Base-by-base conservation (phyloP, 37 sponge, comb jelly and placozoan species). In the Aphrocallistes beatrix region DNA sequence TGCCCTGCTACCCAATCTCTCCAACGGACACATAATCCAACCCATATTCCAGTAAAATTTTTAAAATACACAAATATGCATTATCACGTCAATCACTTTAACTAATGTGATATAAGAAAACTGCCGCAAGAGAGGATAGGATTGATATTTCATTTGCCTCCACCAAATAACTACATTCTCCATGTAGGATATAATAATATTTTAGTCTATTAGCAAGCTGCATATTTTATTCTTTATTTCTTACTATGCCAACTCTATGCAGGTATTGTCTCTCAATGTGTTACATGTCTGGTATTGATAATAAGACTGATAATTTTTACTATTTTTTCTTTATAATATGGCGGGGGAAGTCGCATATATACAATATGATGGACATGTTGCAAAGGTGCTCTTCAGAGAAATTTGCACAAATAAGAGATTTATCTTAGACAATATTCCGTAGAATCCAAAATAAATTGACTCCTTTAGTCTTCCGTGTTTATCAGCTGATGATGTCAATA, bases 181-280 rank as follows among this genome's bases (percentile, higher is more conserved):
- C n/a, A n/a, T n/a, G n/a, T n/a, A n/a, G n/a, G n/a, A n/a, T n/a
- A n/a, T n/a, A n/a, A n/a, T n/a, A n/a, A 3, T 60, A 60, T 60
- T 19, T 60, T 60, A 60, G 8, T 32, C 21, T 60, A 21, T 60
- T 13, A 19, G 75, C 75, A 60, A 25, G 75, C 75, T 60, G 75
- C 75, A 60, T 60, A 60, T 60, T 60, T 60, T 60, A 60, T 25
- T n/a, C 49, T 60, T 13, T 13, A 60, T 60, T 60, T 60, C 75
- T 60, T 60, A 60, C 75, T 19, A 47, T 47, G 49, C 49, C n/a
- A 60, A 60, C 75, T 19, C 21, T 60, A 60, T 60, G 75, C 75
- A 60, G 75, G n/a, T 28, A 13, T 60, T 30, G 8, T 30, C 10
- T 60, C 1, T 60, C 10, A 60, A 25, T 25, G 10, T 60, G 75